These are phyloP conservation scores for Euura saliciscinereae DNA, from an alignment of 1,140 invertebrate genomes.

Conservation along the genomic window DNA sequence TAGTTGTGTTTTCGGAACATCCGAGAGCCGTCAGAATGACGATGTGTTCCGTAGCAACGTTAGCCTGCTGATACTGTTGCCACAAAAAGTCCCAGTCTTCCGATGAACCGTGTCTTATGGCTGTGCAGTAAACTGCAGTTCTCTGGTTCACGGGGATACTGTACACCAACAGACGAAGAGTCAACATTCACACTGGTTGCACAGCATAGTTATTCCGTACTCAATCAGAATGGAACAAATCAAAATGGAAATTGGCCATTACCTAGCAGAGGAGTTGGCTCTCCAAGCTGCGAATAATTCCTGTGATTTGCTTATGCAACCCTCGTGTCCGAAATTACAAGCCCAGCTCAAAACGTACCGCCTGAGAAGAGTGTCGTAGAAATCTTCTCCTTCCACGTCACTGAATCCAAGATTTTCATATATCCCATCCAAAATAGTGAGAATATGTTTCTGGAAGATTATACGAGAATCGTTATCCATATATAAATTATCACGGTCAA, in stretches of 20 bases:
- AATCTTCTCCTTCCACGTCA: constrained; percentile 46
- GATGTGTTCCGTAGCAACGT: constrained; percentile 71
- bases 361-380: constrained; percentile 56
- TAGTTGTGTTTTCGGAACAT: constrained; percentile 63
- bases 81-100: constrained; percentile 85
- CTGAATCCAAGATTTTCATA: constrained; percentile 55
- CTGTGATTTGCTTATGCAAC: constrained; percentile 59
- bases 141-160: constrained; percentile 81
- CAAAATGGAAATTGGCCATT: no score
- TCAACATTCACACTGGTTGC: no score
- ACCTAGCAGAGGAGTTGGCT: constrained; percentile 16
- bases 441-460: constrained; percentile 53
- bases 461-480: no score
- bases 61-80: constrained; percentile 71
- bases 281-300: constrained; percentile 59
- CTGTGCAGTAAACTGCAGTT: constrained; percentile 77
- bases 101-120: constrained; percentile 72
- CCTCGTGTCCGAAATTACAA: constrained; percentile 61
- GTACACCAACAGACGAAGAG: constrained; percentile 19
- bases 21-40: constrained; percentile 71
- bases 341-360: constrained; percentile 60
- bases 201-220: no score
- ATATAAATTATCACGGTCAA: no score
- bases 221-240: no score
- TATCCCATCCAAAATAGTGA: constrained; percentile 50